phyloP scores from a whole-genome alignment of 2,113 vertebrate species.

The Seriola quinqueradiata region DNA sequence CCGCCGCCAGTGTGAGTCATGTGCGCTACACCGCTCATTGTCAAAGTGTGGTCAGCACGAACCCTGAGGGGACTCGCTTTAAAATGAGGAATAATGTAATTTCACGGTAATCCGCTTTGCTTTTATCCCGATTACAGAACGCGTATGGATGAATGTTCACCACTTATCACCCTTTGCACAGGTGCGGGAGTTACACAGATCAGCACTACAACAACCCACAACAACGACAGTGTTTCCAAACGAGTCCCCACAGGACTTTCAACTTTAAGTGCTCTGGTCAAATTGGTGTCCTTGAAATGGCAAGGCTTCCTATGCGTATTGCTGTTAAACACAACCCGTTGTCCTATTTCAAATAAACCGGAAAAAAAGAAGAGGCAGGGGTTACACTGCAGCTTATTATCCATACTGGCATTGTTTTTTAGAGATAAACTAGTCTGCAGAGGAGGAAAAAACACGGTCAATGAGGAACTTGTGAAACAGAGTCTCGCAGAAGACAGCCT shows the following conservation, averaged over 20 bases:
- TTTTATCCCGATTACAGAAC: constrained; percentile 44
- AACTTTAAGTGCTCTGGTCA: constrained; percentile 1
- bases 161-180: constrained; percentile 32
- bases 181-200: constrained; percentile 38
- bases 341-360: not conserved
- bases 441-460: not conserved
- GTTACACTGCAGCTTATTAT: not conserved
- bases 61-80: constrained; percentile 45
- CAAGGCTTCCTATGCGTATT: not conserved
- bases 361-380: not conserved
- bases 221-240: not conserved
- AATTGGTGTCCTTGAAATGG: not conserved
- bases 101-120: constrained; percentile 63
- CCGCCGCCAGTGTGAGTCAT: constrained; percentile 24
- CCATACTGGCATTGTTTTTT: not conserved
- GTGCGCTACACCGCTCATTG: constrained; percentile 36
- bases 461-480: constrained; percentile 54
- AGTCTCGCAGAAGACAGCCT: constrained; percentile 41
- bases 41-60: constrained; percentile 42
- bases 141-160: constrained; percentile 42
- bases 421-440: constrained; percentile 21
- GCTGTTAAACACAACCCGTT: not conserved
- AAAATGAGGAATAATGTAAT: constrained; percentile 61
- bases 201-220: not conserved
- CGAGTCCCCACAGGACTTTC: not conserved